A percentile compares a stretch with the other conserved stretches of the same genome.
Conservation (phyloP, 2,888 invertebrate genomes). For the Oeneis ivallda region DNA sequence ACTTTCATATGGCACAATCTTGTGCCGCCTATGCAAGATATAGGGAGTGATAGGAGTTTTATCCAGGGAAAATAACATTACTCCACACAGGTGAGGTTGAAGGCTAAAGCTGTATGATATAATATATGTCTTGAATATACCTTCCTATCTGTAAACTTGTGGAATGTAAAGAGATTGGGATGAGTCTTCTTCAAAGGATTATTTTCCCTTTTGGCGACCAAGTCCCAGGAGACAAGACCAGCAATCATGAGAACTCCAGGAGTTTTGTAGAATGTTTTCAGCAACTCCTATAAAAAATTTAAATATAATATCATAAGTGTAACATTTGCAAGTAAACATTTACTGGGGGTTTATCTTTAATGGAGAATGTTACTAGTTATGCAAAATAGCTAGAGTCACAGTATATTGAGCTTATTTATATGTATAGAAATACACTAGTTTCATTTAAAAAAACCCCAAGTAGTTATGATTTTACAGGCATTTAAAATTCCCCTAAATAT, state of each 20-base stretch:
- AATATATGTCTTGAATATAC: conserved; percentile 50
- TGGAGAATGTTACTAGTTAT: neutral
- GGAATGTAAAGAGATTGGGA: conserved; percentile 91
- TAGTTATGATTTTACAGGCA: no score
- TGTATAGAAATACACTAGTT: no score
- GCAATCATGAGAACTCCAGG: conserved; percentile 90
- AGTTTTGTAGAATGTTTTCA: conserved; percentile 84
- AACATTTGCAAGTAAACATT: no score
- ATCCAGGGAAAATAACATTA: no score
- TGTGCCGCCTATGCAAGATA: no score
- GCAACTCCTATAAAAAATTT: conserved; percentile 72
- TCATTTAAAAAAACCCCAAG: no score
- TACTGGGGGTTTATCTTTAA: neutral
- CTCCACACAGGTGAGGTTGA: no score
- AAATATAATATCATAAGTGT: neutral
- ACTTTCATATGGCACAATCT: no score
- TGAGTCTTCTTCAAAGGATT: conserved; percentile 86
- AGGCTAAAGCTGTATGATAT: neutral
- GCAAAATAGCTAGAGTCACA: no score
- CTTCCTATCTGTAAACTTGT: conserved; percentile 86
- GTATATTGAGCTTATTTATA: no score
- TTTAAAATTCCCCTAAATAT: no score
- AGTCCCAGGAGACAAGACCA: conserved; percentile 95
- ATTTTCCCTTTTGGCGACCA: conserved; percentile 89
- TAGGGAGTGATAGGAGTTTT: no score